Evolutionary conservation across 2,113 vertebrate genomes (phyloP).

Genomic region (Antidorcas marsupialis): DNA sequence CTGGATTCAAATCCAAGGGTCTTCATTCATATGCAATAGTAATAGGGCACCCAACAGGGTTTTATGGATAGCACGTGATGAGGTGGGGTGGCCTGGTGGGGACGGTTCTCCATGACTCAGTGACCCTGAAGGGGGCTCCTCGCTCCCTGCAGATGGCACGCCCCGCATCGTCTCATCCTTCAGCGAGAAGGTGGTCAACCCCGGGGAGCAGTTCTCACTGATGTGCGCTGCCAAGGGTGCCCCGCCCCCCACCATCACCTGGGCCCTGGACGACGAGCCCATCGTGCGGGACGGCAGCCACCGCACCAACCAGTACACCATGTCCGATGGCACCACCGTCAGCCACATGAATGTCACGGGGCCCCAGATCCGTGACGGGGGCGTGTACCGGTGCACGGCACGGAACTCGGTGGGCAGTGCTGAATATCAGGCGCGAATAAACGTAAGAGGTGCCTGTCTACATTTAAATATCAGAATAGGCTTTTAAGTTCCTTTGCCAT

Average conservation of each 20-base stretch:
- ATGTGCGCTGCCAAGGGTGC: conserved; percentile 97
- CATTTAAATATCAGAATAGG: conserved; percentile 99
- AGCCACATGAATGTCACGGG: conserved; percentile 96
- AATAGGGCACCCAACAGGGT: fast-evolving
- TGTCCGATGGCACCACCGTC: conserved; percentile 94
- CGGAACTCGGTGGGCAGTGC: conserved; percentile 99
- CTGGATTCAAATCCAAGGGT: neutral
- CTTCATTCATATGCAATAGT: fast-evolving
- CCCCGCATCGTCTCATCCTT: conserved; percentile 97
- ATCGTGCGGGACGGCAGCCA: conserved; percentile 90
- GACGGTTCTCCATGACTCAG: neutral
- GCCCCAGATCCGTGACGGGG: conserved; percentile 97
- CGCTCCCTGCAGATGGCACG: conserved; percentile 88
- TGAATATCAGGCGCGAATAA: conserved; percentile 99
- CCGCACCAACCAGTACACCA: conserved; percentile 95
- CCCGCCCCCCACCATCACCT: conserved; percentile 95
- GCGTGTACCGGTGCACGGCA: conserved; percentile 98
- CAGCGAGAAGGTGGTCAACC: conserved; percentile 97
- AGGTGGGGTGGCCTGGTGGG: neutral
- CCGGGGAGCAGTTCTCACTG: conserved; percentile 95
- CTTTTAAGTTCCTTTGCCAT: conserved; percentile 76
- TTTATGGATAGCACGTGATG: fast-evolving
- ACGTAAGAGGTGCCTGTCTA: conserved; percentile 99
- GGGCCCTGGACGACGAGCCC: conserved; percentile 97
- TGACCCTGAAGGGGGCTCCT: conserved; percentile 59